Percentiles rank a stretch among this genome's conserved stretches.
Conservation (phyloP, 2,888 invertebrate genomes). For the Julus scanicus region DNA sequence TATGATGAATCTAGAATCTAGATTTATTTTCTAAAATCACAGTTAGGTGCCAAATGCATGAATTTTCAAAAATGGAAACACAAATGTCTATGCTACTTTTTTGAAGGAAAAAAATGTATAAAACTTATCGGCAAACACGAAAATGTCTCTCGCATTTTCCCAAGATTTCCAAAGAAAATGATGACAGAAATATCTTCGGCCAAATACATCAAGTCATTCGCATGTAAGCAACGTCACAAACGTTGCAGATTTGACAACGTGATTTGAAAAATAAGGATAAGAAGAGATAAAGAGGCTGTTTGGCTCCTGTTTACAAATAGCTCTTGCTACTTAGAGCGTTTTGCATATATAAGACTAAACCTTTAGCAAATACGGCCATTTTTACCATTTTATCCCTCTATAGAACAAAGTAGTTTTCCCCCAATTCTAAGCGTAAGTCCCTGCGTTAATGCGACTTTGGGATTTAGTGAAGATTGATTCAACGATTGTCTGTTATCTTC, state of each 20-base stretch:
- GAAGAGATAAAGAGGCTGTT: conserved; percentile 9
- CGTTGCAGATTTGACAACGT: conserved; percentile 1
- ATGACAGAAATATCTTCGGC: neutral
- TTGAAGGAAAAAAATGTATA: neutral
- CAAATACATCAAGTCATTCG: conserved; percentile 36
- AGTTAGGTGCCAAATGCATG: neutral
- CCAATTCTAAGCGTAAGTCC: neutral
- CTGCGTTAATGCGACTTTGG: conserved; percentile 6
- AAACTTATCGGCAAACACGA: neutral
- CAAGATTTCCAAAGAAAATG: conserved; percentile 12
- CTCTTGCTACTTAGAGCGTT: neutral
- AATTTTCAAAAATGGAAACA: neutral
- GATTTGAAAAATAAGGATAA: conserved; percentile 39
- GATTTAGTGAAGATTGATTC: conserved; percentile 53
- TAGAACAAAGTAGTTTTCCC: neutral
- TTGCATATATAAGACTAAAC: conserved; percentile 37
- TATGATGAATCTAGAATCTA: no score
- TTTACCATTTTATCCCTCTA: neutral
- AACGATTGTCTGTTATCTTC: conserved; percentile 52
- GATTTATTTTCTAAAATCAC: neutral
- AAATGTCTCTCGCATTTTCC: neutral
- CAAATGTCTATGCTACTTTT: no score
- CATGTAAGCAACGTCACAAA: conserved; percentile 9
- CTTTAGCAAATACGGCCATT: neutral
- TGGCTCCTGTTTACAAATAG: conserved; percentile 28